phyloP scores from a whole-genome alignment of 1,140 invertebrate genomes.

The Lerema accius region DNA sequence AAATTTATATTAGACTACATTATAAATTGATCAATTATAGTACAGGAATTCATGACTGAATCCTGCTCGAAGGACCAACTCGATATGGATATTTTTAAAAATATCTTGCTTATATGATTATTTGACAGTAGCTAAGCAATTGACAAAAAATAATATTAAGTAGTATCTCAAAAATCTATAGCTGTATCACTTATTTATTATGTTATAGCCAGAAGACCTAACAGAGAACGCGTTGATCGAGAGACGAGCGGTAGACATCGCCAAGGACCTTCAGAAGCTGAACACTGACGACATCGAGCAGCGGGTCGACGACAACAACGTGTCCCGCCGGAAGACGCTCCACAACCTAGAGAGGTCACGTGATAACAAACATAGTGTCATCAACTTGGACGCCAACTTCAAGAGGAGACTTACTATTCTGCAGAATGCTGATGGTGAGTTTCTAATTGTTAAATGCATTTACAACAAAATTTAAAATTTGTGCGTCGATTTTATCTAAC shows the following conservation, averaged over 20 bases:
- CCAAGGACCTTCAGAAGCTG: conserved; percentile 92
- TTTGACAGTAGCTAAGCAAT: too few relatives aligned
- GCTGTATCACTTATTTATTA: conserved; percentile 14
- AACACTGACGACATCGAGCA: conserved; percentile 93
- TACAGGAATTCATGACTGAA: too few relatives aligned
- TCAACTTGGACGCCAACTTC: conserved; percentile 96
- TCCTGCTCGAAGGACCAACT: neutral
- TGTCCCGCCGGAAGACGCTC: conserved; percentile 92
- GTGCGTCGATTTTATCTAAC: too few relatives aligned
- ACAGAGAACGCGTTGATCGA: conserved; percentile 93
- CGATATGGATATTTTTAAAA: too few relatives aligned
- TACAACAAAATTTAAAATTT: too few relatives aligned
- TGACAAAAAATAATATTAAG: too few relatives aligned
- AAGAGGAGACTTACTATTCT: conserved; percentile 92
- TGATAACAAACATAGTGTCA: conserved; percentile 91
- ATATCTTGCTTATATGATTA: too few relatives aligned
- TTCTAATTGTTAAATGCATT: too few relatives aligned
- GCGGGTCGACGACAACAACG: conserved; percentile 89
- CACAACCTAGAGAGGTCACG: conserved; percentile 93
- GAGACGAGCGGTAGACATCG: conserved; percentile 95
- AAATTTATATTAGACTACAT: too few relatives aligned
- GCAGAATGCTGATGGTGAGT: conserved; percentile 37
- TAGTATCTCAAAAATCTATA: too few relatives aligned
- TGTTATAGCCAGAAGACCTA: conserved; percentile 88
- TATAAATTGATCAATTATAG: too few relatives aligned